A percentile compares a stretch with the other conserved stretches of the same genome.
Evolutionary conservation across 35 echinoderm and acorn worm genomes (phyloP).

Genomic region (Acanthaster planci): DNA sequence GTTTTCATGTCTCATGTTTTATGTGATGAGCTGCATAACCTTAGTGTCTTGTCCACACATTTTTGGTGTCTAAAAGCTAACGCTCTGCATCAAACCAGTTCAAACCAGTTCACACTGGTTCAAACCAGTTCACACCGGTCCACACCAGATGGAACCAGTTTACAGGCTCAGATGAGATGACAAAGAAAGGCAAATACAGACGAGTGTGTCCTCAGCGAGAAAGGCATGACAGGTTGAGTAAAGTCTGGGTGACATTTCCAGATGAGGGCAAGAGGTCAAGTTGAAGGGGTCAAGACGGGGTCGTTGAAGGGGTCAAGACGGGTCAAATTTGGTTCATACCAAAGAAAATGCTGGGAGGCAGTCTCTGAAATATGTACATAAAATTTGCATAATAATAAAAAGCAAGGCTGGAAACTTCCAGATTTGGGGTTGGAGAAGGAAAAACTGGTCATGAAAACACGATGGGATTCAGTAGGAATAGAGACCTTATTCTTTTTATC

Average conservation of each 20-base stretch:
- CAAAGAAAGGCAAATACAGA: constrained; percentile 28
- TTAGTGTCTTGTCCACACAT: too few relatives aligned
- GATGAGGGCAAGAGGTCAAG: background rate
- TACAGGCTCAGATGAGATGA: constrained; percentile 2
- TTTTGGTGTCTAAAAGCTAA: too few relatives aligned
- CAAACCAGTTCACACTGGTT: background rate
- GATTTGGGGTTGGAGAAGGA: background rate
- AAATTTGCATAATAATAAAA: too few relatives aligned
- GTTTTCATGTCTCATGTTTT: too few relatives aligned
- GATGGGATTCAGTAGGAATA: too few relatives aligned
- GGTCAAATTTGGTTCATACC: background rate
- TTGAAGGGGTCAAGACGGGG: background rate
- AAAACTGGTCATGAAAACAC: background rate
- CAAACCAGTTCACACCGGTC: background rate
- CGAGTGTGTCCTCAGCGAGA: constrained; percentile 12
- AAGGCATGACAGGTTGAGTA: constrained; percentile 11
- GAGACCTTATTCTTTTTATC: too few relatives aligned
- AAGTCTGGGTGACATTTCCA: background rate
- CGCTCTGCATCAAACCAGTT: background rate
- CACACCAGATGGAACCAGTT: constrained; percentile 12
- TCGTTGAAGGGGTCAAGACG: background rate
- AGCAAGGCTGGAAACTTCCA: too few relatives aligned
- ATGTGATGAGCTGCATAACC: too few relatives aligned
- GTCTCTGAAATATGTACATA: too few relatives aligned
- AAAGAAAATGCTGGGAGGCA: too few relatives aligned